Conservation (phyloP, 2,888 invertebrate species). For the Stictocephala bisonia region DNA sequence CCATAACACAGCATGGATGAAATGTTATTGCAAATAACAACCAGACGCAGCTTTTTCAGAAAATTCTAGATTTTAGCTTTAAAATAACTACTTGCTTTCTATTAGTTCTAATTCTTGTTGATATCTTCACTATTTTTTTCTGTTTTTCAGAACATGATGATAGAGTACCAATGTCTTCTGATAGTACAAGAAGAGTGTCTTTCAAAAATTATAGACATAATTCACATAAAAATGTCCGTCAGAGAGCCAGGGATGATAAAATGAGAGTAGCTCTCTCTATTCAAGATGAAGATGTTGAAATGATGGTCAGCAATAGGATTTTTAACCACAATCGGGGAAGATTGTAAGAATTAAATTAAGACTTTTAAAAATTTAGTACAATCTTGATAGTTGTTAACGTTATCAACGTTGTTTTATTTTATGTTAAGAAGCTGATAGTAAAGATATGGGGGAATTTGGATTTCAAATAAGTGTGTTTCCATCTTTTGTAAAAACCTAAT, state of each 20-base stretch:
- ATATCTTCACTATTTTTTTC: not conserved
- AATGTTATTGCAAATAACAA: too few species aligned
- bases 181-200: slow-evolving; percentile 48
- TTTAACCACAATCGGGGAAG: slow-evolving; percentile 51
- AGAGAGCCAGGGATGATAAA: slow-evolving; percentile 66
- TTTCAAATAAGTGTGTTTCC: too few species aligned
- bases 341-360: slow-evolving; percentile 38
- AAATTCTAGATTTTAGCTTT: too few species aligned
- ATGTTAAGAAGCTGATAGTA: too few species aligned
- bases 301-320: slow-evolving; percentile 64
- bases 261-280: slow-evolving; percentile 67
- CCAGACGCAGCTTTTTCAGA: too few species aligned
- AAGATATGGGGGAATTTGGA: too few species aligned
- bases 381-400: too few species aligned
- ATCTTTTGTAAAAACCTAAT: too few species aligned
- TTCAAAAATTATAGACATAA: slow-evolving; percentile 50
- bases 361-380: not conserved
- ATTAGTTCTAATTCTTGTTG: too few species aligned
- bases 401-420: too few species aligned
- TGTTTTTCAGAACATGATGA: slow-evolving; percentile 41
- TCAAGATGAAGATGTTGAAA: slow-evolving; percentile 74
- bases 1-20: too few species aligned
- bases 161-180: slow-evolving; percentile 37
- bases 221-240: slow-evolving; percentile 61
- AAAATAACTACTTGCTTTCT: too few species aligned